A percentile compares a stretch with the other conserved stretches of the same genome.
phyloP scores from a whole-genome alignment of 2,113 vertebrate species.

The Misgurnus mizolepis region DNA sequence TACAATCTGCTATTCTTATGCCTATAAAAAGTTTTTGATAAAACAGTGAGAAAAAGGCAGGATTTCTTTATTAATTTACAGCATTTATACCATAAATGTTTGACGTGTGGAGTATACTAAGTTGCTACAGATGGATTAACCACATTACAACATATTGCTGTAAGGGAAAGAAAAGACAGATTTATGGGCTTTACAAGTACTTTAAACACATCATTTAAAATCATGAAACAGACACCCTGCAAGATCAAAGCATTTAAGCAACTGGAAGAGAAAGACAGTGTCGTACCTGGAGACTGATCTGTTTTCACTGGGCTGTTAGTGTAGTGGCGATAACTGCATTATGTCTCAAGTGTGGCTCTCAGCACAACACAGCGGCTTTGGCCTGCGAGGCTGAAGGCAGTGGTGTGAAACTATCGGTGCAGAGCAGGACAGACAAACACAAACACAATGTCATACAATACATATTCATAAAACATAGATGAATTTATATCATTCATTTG shows the following conservation, averaged over 20 bases:
- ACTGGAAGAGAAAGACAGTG: neutral
- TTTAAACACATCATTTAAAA: slow-evolving; percentile 10
- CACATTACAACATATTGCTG: slow-evolving; percentile 43
- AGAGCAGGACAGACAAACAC: slow-evolving; percentile 41
- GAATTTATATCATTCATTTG: neutral
- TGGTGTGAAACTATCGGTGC: slow-evolving; percentile 57
- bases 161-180: slow-evolving; percentile 24
- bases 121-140: slow-evolving; percentile 42
- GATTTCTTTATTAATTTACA: neutral
- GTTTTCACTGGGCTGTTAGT: slow-evolving; percentile 24
- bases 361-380: slow-evolving; percentile 18
- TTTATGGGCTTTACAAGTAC: slow-evolving; percentile 27
- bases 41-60: neutral
- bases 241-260: slow-evolving; percentile 23
- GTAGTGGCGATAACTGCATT: slow-evolving; percentile 36
- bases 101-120: neutral
- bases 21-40: neutral
- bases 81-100: slow-evolving; percentile 4
- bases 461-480: slow-evolving; percentile 24
- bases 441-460: slow-evolving; percentile 9
- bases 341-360: neutral
- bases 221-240: slow-evolving; percentile 11
- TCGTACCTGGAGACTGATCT: slow-evolving; percentile 14
- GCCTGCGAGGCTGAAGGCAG: slow-evolving; percentile 23
- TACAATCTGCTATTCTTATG: neutral